Conservation (phyloP, 2,797 vertebrate species). For the Cossypha heuglini region DNA sequence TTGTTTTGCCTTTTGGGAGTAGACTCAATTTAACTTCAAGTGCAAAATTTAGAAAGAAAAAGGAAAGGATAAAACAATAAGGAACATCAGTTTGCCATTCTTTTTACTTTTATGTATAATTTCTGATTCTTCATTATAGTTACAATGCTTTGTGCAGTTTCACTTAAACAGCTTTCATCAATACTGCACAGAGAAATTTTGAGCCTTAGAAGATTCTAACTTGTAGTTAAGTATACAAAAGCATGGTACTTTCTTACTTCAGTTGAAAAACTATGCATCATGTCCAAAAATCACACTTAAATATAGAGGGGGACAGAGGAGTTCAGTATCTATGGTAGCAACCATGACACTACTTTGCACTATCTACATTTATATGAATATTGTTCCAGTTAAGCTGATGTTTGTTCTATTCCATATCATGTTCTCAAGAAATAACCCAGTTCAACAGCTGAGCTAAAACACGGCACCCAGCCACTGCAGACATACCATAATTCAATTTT, state of each 20-base stretch:
- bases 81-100: background rate
- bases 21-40: background rate
- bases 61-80: background rate
- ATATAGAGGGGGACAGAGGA: rapidly evolving
- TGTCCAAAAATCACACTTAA: background rate
- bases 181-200: background rate
- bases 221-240: background rate
- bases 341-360: background rate
- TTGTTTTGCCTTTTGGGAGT: background rate
- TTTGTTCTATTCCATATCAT: background rate
- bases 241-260: background rate
- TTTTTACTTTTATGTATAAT: background rate
- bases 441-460: background rate
- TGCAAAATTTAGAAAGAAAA: background rate
- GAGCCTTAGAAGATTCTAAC: background rate
- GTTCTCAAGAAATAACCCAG: background rate
- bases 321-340: background rate
- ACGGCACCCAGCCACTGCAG: background rate
- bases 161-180: background rate
- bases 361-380: background rate
- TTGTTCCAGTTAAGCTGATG: background rate
- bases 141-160: background rate
- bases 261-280: background rate
- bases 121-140: background rate
- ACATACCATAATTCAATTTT: background rate